These are phyloP conservation scores for Schizotus pectinicornis DNA, from an alignment of 2,888 invertebrate species.

Conservation along the genomic window DNA sequence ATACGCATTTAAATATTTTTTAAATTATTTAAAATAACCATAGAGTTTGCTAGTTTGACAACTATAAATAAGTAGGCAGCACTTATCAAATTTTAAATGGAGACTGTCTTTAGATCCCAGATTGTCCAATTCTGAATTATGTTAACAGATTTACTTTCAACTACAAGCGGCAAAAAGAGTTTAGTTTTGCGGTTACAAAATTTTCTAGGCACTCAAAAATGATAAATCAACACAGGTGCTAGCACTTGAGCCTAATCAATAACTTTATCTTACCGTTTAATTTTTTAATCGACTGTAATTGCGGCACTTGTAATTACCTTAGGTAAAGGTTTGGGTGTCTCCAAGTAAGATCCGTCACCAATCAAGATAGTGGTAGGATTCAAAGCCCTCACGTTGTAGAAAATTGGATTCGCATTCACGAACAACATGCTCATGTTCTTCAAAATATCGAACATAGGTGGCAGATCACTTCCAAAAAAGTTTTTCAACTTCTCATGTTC, in stretches of 20 bases:
- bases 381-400: constrained; percentile 36
- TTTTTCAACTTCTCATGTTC: constrained; percentile 19
- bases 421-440: constrained; percentile 39
- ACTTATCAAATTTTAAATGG: no score
- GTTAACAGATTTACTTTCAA: no score
- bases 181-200: no score
- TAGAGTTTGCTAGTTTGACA: no score
- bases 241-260: neutral
- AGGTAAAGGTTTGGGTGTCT: constrained; percentile 38
- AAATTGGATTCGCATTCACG: constrained; percentile 41
- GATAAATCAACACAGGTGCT: neutral
- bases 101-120: no score
- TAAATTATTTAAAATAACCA: no score
- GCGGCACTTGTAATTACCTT: constrained; percentile 34
- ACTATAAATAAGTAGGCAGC: no score
- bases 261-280: neutral
- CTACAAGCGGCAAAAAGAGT: no score
- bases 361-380: constrained; percentile 41
- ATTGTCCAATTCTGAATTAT: no score
- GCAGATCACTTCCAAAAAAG: constrained; percentile 41
- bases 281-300: constrained; percentile 22
- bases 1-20: no score
- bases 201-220: neutral
- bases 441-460: constrained; percentile 38
- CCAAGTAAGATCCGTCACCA: constrained; percentile 41